Evolutionary conservation across 1,140 invertebrate genomes (phyloP).

Genomic region (Steinernema khuongi): DNA sequence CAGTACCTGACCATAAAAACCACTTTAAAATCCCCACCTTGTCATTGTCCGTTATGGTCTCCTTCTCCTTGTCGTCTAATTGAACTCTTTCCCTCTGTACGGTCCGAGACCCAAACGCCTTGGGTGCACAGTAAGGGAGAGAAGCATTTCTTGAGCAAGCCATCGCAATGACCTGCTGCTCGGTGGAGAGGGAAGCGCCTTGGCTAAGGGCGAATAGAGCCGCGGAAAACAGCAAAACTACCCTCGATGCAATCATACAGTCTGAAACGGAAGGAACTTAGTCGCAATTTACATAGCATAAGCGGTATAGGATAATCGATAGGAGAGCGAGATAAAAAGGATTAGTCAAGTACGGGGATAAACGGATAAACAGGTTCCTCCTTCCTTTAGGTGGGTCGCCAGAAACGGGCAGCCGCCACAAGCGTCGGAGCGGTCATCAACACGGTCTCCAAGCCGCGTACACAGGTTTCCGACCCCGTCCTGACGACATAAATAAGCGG

Average conservation of each 20-base stretch:
- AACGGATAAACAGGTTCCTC: conserved; percentile 15
- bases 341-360: conserved; percentile 12
- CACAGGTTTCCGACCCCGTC: conserved; percentile 2
- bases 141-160: conserved; percentile 21
- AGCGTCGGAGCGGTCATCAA: neutral
- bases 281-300: conserved; percentile 7
- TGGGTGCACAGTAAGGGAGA: conserved; percentile 10
- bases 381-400: conserved; percentile 7
- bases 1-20: neutral
- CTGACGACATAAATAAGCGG: neutral
- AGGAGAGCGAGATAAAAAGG: conserved; percentile 8
- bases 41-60: conserved; percentile 24
- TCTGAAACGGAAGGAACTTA: neutral
- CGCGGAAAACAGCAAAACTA: neutral
- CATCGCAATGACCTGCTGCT: neutral
- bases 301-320: neutral
- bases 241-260: neutral
- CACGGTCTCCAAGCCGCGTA: neutral
- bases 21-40: conserved; percentile 19
- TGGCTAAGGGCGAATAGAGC: neutral
- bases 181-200: neutral
- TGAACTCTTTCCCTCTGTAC: neutral
- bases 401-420: neutral
- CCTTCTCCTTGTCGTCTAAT: neutral
- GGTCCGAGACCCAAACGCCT: conserved; percentile 15